These are phyloP conservation scores for Apaloderma vittatum DNA, from an alignment of 2,113 vertebrate species.

Conservation along the genomic window DNA sequence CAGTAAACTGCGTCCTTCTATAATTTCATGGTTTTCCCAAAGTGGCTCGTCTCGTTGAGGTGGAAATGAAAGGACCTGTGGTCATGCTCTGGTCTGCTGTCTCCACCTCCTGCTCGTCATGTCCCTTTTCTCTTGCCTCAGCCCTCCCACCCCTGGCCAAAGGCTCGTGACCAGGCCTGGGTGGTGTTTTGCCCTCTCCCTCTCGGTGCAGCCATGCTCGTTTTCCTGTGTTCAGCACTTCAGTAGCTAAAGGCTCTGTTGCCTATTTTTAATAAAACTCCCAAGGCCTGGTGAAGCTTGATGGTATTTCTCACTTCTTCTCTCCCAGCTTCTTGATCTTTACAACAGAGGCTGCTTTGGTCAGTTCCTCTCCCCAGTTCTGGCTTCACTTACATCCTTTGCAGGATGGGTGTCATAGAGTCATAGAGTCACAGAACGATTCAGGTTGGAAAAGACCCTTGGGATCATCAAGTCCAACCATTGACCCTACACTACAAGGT, in stretches of 20 bases:
- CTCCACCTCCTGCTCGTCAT: accelerated
- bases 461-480: no score
- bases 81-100: not conserved
- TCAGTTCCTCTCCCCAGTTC: not conserved
- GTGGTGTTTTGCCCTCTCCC: not conserved
- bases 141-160: accelerated
- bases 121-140: not conserved
- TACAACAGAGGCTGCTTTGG: not conserved
- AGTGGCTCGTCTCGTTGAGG: not conserved
- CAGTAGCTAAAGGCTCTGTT: not conserved
- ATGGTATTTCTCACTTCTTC: not conserved
- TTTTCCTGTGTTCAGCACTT: not conserved
- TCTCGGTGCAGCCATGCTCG: accelerated
- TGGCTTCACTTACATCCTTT: not conserved
- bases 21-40: not conserved
- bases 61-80: not conserved
- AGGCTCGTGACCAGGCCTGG: not conserved
- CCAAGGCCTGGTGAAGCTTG: not conserved
- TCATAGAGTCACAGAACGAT: no score
- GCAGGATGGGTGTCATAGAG: not conserved
- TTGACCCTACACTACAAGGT: no score
- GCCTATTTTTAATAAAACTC: not conserved
- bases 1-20: not conserved
- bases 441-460: no score
- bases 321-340: not conserved